Evolutionary conservation across 1,140 invertebrate species (phyloP), one percentile per base, ranked within the genome.

Genomic region (Sycophaga agraensis): DNA sequence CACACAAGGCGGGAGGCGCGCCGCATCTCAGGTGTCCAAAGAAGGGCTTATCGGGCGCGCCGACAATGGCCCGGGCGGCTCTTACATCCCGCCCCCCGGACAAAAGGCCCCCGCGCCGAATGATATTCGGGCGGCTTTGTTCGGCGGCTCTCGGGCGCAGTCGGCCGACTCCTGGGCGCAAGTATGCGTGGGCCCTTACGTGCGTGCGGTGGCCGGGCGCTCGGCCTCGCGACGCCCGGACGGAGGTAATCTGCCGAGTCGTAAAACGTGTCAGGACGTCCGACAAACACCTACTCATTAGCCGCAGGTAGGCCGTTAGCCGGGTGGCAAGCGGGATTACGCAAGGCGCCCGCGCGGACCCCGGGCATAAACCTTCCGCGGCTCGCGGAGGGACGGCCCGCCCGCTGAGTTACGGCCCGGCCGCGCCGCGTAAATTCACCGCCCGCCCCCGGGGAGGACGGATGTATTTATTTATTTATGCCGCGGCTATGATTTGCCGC

Each of bases 251-350:
- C 74, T 74, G 70, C 69, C 71, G 69, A 76, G 75, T 76, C 74
- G 75, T 78, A 78, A 78, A 78, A 77, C 73, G 76, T 75, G 76
- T 78, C 75, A 71, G 72, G 74, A 76, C 72, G 76, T 78, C 76
- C 72, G 74, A 74, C 73, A 75, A 77, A 78, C 76, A 78, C 76
- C 76, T 78, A 77, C 76, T 78, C 76, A 78, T 78, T 78, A 78
- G 74, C 71, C 68, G 28, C 69, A 72, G 73, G 72, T 75, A 57
- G 71, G 70, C 68, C 63, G 68, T 67, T 60, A 46, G 26, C 66
- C 66, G 63, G 67, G 69, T 68, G 69, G 71, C 67, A n/a, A n/a
- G 68, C 68, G 64, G 69, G 73, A 77, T 76, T 75, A 72, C 73
- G 74, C 73, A 74, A 73, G 72, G n/a, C 70, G 14, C 11, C 4